Evolutionary conservation across 2,797 vertebrate genomes (phyloP).

Genomic region (Melanotaenia parkinsoni): DNA sequence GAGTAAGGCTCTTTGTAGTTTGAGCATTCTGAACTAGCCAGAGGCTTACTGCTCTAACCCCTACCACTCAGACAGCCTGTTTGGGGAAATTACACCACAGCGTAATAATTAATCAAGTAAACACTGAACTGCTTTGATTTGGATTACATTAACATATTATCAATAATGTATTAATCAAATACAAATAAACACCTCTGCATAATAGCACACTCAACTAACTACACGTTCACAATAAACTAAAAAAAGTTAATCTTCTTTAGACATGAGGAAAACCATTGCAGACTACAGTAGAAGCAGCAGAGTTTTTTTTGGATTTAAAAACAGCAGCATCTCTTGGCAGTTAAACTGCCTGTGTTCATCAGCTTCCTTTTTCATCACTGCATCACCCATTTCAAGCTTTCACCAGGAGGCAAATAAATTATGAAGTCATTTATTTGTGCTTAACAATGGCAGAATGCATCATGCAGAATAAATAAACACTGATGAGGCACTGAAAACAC

Average conservation of each 20-base stretch:
- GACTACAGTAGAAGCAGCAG: constrained; percentile 50
- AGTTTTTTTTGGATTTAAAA: constrained; percentile 58
- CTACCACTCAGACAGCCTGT: constrained; percentile 71
- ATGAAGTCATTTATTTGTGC: constrained; percentile 80
- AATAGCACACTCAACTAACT: constrained; percentile 72
- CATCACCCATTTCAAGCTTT: constrained; percentile 70
- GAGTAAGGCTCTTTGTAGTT: constrained; percentile 79
- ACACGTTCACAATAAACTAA: constrained; percentile 52
- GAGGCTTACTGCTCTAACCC: constrained; percentile 79
- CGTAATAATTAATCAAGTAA: constrained; percentile 83
- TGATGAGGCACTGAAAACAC: constrained; percentile 80
- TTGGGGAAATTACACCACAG: constrained; percentile 78
- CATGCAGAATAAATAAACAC: constrained; percentile 80
- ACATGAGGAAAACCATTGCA: constrained; percentile 28
- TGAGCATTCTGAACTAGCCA: constrained; percentile 77
- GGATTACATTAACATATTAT: constrained; percentile 82
- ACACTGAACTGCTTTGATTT: constrained; percentile 76
- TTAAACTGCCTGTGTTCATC: constrained; percentile 75
- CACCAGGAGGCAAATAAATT: constrained; percentile 65
- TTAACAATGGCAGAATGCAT: constrained; percentile 75
- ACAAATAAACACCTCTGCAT: constrained; percentile 78
- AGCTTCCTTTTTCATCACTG: constrained; percentile 74
- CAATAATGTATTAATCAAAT: constrained; percentile 83
- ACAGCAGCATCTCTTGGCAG: constrained; percentile 50
- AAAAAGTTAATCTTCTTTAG: constrained; percentile 58